Conservation (phyloP, 2,113 vertebrate species). For the Verasper variegatus region DNA sequence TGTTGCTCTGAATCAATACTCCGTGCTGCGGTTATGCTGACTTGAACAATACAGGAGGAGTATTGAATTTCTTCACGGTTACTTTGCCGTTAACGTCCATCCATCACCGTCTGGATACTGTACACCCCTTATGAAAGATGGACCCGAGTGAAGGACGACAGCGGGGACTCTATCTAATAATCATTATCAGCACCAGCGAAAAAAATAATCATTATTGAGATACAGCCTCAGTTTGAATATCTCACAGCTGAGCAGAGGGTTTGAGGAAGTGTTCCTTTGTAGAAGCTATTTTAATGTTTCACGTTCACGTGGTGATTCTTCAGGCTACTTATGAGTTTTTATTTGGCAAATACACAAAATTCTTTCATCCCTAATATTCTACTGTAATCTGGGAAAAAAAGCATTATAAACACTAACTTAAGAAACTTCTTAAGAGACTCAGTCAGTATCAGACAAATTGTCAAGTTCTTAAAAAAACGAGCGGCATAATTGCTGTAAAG, state of each 20-base stretch:
- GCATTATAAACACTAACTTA: too few species aligned
- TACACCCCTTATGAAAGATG: neutral
- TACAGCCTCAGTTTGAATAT: neutral
- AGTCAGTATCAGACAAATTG: too few species aligned
- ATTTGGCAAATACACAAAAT: too few species aligned
- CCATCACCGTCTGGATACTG: slow-evolving; percentile 17
- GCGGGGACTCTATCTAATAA: neutral
- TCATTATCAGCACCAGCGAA: neutral
- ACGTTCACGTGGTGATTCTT: too few species aligned
- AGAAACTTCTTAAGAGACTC: too few species aligned
- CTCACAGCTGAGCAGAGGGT: neutral
- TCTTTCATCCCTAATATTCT: too few species aligned
- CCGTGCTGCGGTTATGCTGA: slow-evolving; percentile 32
- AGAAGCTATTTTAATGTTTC: neutral
- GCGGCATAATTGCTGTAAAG: too few species aligned
- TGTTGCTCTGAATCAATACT: slow-evolving; percentile 16
- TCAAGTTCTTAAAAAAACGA: too few species aligned
- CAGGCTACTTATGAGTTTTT: too few species aligned
- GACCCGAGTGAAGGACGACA: neutral
- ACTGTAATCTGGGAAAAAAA: too few species aligned
- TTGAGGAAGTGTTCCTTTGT: neutral
- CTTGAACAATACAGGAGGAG: slow-evolving; percentile 17
- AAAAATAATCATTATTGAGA: neutral
- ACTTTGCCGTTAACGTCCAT: slow-evolving; percentile 43
- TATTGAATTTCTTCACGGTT: slow-evolving; percentile 36